Evolutionary conservation across 2,888 invertebrate species (phyloP).

Genomic region (Aspidapion aeneum): DNA sequence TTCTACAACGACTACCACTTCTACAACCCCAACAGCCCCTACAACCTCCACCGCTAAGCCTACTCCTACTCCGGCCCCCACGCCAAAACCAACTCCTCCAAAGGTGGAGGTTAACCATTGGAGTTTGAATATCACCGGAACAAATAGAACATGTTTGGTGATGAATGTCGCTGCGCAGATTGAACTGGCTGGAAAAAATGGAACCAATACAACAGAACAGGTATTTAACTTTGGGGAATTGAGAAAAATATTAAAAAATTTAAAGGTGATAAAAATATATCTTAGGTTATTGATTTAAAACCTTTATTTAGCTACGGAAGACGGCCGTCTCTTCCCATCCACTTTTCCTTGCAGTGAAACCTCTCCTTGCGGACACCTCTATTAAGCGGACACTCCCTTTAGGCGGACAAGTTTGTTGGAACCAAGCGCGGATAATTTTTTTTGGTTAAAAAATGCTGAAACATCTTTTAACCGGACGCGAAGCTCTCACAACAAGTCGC

Average conservation of each 20-base stretch:
- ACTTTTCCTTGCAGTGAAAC: conserved; percentile 3
- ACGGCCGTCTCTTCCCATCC: no score
- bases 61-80: conserved; percentile 29
- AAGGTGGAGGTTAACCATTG: conserved; percentile 50
- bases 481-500: no score
- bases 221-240: no score
- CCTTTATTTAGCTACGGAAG: conserved; percentile 27
- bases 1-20: conserved; percentile 43
- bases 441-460: no score
- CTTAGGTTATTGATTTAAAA: no score
- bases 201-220: conserved; percentile 7
- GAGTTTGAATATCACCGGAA: conserved; percentile 45
- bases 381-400: conserved; percentile 2
- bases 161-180: conserved; percentile 64
- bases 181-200: conserved; percentile 51
- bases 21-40: conserved; percentile 44
- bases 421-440: no score
- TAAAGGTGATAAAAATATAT: no score
- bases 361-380: not conserved
- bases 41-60: conserved; percentile 40
- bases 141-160: conserved; percentile 56
- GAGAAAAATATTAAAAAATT: no score
- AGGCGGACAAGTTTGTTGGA: conserved; percentile 15
- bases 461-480: no score
- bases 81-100: conserved; percentile 34